Evolutionary conservation across 2,113 vertebrate species (phyloP).

Genomic region (Clarias batrachus): DNA sequence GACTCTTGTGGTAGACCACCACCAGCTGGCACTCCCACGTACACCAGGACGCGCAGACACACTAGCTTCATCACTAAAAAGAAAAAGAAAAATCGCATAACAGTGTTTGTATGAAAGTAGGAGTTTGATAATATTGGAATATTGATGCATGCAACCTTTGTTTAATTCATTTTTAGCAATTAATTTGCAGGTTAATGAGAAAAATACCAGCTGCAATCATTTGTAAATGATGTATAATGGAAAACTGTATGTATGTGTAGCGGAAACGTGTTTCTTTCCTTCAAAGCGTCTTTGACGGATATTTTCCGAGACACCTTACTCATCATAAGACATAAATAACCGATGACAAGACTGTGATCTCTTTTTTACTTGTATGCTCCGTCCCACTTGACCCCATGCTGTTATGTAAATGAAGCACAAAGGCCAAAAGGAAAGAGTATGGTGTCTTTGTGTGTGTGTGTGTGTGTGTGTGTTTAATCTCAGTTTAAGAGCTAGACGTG

Average conservation of each 20-base stretch:
- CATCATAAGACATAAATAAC: constrained; percentile 18
- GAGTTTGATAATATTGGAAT: background rate
- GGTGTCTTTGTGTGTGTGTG: background rate
- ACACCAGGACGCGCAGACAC: background rate
- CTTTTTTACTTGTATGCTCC: constrained; percentile 26
- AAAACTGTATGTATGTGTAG: background rate
- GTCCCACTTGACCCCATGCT: constrained; percentile 26
- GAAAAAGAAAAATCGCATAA: background rate
- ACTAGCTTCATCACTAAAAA: background rate
- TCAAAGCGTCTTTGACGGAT: background rate
- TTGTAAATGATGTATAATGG: background rate
- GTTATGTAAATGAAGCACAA: constrained; percentile 49
- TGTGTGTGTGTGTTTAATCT: background rate
- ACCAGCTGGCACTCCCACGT: constrained; percentile 36
- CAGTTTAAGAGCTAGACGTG: background rate
- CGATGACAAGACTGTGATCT: constrained; percentile 29
- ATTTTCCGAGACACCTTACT: background rate
- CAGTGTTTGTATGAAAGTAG: background rate
- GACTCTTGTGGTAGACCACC: constrained; percentile 42
- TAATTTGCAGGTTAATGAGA: background rate
- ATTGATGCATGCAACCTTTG: background rate
- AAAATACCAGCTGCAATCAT: background rate
- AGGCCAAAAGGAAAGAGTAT: constrained; percentile 22
- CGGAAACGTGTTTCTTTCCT: background rate
- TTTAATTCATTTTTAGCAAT: background rate